These are phyloP conservation scores for Bolborhynchus lineola DNA, from an alignment of 2,113 vertebrate genomes.

Conservation along the genomic window DNA sequence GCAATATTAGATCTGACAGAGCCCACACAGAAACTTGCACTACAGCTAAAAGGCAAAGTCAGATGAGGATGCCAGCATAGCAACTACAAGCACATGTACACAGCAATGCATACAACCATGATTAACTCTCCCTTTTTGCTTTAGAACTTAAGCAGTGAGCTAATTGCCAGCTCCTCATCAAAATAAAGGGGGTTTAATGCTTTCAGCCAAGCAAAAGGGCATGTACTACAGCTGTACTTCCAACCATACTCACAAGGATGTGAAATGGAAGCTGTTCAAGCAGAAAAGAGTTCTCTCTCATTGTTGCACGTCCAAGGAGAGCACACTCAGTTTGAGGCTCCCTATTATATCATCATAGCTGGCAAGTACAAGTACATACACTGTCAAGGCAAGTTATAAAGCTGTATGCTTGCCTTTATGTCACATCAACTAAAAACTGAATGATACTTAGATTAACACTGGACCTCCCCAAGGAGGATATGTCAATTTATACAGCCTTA, in stretches of 20 bases:
- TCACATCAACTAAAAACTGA: background rate
- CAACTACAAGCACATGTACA: background rate
- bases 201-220: background rate
- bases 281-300: background rate
- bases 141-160: background rate
- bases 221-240: background rate
- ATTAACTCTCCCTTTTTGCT: background rate
- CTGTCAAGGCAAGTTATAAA: background rate
- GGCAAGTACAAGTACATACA: no score
- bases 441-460: background rate
- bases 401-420: background rate
- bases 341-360: background rate
- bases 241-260: background rate
- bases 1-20: conserved; percentile 56
- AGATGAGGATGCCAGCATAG: conserved; percentile 12
- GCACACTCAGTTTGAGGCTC: background rate
- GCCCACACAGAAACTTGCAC: background rate
- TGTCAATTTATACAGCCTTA: background rate
- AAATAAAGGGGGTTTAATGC: background rate
- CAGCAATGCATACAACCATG: background rate
- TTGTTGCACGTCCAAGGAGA: background rate
- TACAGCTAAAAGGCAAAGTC: conserved; percentile 47
- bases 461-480: background rate
- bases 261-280: background rate
- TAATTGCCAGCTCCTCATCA: background rate